Percentiles rank a stretch among this genome's conserved stretches.
Evolutionary conservation across 2,113 vertebrate species (phyloP).

Genomic region (Sceloporus tristichus): DNA sequence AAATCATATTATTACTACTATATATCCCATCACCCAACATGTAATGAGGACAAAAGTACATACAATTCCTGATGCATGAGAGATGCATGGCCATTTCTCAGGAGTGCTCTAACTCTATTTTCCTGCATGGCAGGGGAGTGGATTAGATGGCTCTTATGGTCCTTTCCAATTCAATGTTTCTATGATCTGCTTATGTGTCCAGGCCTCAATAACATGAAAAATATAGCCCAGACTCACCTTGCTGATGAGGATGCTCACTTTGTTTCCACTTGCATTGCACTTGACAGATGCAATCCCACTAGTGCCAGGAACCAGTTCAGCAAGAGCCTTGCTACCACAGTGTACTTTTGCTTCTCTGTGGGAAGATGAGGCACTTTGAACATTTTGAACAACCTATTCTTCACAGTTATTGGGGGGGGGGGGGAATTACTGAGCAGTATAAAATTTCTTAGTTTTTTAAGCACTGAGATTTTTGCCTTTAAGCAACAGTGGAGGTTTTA

Average conservation of each 20-base stretch:
- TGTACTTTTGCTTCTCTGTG: conserved; percentile 93
- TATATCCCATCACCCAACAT: too few species aligned
- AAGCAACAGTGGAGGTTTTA: not conserved
- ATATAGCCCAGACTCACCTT: conserved; percentile 79
- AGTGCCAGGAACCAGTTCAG: conserved; percentile 80
- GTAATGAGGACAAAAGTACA: too few species aligned
- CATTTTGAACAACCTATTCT: not conserved
- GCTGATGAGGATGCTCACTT: conserved; percentile 89
- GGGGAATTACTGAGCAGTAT: too few species aligned
- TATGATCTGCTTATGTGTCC: too few species aligned
- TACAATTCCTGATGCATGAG: too few species aligned
- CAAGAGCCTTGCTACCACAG: conserved; percentile 86
- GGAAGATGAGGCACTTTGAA: conserved; percentile 43
- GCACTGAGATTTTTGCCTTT: conserved; percentile 7
- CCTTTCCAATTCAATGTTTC: too few species aligned
- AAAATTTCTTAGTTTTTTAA: too few species aligned
- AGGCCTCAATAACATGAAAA: fast-evolving
- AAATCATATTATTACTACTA: too few species aligned
- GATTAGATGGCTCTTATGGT: too few species aligned
- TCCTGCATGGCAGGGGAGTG: too few species aligned
- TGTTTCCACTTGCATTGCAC: conserved; percentile 88
- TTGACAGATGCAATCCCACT: conserved; percentile 86
- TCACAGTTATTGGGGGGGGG: not conserved
- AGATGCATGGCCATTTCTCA: too few species aligned
- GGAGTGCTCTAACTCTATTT: too few species aligned